Base-by-base conservation (phyloP, 2,797 vertebrate genomes). In the Prunella strophiata region DNA sequence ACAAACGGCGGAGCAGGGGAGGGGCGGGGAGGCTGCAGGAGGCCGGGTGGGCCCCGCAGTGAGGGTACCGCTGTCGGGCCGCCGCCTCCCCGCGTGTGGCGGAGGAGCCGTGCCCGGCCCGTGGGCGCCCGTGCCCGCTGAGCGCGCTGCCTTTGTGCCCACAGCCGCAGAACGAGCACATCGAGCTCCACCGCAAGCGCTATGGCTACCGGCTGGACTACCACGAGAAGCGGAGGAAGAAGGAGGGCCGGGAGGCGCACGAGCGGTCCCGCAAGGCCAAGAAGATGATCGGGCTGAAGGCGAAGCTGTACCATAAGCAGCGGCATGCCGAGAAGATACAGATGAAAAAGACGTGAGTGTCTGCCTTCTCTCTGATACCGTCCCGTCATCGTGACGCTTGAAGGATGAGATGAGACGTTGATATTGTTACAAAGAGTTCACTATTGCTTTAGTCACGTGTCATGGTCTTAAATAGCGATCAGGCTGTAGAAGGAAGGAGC, bases 331-430 rank as follows among this genome's bases (percentile, higher is more conserved):
- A 99, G 97, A 99, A 99, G 98, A 99, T 99, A 95, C 99, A 99
- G 97, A 99, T 99, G 99, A 99, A 99, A 97, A 99, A 99, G 96
- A 99, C 99, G 99, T 99, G 96, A 98, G 99, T 98, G 45, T 13
- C 47, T 2, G 1, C 22, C 13, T 2, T n/a, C 13, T 38, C 23
- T 4, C 17, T 13, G 25, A 2, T 5, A 8, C 9, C 2, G 2
- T 16, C 10, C 9, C 0, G 21, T 1, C 43, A 2, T 47, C 34
- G 58, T 16, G 32, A 1, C 16, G 0, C 4, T 6, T 5, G 43
- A 29, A 18, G 48, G 4, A 26, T 14, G 43, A 16, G 66, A 20
- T 8, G 40, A 42, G 26, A 8, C 2, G 1, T 22, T 61, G 25
- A 45, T 38, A 2, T 3, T 10, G 9, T 25, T 51, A n/a, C 22